phyloP scores from a whole-genome alignment of 2,888 invertebrate genomes.

The Rosalia funebris region DNA sequence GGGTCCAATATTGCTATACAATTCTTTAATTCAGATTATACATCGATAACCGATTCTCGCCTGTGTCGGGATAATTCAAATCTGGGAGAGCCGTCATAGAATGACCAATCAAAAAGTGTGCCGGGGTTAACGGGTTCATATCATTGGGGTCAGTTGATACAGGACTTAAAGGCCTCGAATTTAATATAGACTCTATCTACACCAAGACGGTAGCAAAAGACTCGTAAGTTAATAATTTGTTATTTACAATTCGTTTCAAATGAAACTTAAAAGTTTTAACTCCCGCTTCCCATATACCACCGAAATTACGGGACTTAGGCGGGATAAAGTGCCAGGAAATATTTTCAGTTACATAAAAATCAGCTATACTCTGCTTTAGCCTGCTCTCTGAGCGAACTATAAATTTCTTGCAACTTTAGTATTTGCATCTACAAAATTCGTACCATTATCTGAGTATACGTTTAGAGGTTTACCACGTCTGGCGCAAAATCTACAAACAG shows the following conservation, averaged over 20 bases:
- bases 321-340: constrained; percentile 10
- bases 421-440: constrained; percentile 35
- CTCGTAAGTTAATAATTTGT: constrained; percentile 25
- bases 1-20: constrained; percentile 11
- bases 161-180: constrained; percentile 49
- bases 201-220: constrained; percentile 38
- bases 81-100: constrained; percentile 33
- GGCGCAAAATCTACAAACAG: constrained; percentile 35
- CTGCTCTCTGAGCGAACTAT: neutral
- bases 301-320: neutral
- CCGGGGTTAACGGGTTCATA: constrained; percentile 46
- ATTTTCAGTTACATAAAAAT: neutral
- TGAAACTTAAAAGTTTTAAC: neutral
- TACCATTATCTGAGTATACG: constrained; percentile 36
- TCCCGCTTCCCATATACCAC: constrained; percentile 2
- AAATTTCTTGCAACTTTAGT: constrained; percentile 19
- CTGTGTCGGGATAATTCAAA: constrained; percentile 14
- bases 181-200: constrained; percentile 51
- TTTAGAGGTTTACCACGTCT: constrained; percentile 30
- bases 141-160: constrained; percentile 45
- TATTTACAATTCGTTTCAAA: neutral
- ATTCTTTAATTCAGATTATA: neutral
- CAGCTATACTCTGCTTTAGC: neutral
- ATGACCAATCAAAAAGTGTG: constrained; percentile 50
- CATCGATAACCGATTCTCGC: constrained; percentile 15